These are phyloP conservation scores for Nomada lathburiana DNA, from an alignment of 2,888 invertebrate species.

Conservation along the genomic window DNA sequence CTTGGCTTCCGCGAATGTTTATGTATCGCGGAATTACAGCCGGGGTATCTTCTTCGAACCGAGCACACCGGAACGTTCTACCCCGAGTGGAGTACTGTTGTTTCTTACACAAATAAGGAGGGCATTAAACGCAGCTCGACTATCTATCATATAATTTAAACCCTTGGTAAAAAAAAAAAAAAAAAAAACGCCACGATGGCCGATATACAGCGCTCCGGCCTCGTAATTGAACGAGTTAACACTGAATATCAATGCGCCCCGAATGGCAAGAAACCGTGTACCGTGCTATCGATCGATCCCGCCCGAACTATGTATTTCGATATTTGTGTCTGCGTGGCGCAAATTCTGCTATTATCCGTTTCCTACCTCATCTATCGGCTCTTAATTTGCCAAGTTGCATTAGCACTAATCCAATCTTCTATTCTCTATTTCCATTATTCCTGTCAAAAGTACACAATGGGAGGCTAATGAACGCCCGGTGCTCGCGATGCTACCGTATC, in stretches of 20 bases:
- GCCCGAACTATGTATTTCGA: background rate
- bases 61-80: conserved; percentile 29
- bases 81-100: background rate
- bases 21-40: conserved; percentile 64
- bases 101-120: background rate
- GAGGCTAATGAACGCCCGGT: conserved; percentile 73
- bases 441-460: conserved; percentile 71
- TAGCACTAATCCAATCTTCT: conserved; percentile 75
- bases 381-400: conserved; percentile 57
- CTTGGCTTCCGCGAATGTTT: conserved; percentile 67
- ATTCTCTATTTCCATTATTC: conserved; percentile 74
- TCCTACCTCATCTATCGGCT: conserved; percentile 19
- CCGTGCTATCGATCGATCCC: background rate
- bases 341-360: conserved; percentile 6
- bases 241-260: background rate
- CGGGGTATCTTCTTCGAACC: conserved; percentile 27
- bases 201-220: background rate
- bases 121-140: background rate
- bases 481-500: conserved; percentile 19
- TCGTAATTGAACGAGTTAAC: background rate
- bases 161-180: background rate
- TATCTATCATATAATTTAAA: background rate
- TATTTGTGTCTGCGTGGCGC: background rate
- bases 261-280: background rate
- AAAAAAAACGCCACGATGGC: conserved; percentile 1